phyloP scores from a whole-genome alignment of 2,888 invertebrate genomes.

The Ditula angustiorana region DNA sequence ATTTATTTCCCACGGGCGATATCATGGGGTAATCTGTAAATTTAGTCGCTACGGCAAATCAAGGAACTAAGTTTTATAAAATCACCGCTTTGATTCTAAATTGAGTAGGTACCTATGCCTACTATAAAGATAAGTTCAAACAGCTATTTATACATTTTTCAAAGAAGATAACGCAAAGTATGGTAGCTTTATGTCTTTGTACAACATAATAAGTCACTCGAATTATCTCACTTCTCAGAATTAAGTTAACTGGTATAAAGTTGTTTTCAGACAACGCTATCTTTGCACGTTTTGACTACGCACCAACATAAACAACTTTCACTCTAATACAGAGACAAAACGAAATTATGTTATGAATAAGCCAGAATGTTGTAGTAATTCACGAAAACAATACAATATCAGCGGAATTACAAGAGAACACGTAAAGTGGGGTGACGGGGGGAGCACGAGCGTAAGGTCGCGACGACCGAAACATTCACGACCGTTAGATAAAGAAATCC shows the following conservation, averaged over 20 bases:
- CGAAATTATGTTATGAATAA: conserved; percentile 40
- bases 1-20: conserved; percentile 26
- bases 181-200: neutral
- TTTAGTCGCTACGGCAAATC: conserved; percentile 1
- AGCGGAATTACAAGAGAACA: conserved; percentile 33
- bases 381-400: conserved; percentile 42
- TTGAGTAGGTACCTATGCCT: too few species aligned
- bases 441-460: conserved; percentile 25
- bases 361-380: conserved; percentile 37
- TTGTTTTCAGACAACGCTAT: conserved; percentile 11
- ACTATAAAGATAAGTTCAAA: too few species aligned
- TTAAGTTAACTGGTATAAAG: conserved; percentile 8
- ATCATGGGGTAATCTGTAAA: conserved; percentile 5
- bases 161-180: too few species aligned
- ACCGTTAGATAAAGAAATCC: conserved; percentile 38
- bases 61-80: neutral
- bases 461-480: conserved; percentile 35
- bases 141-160: too few species aligned
- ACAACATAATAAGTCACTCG: neutral
- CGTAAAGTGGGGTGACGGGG: conserved; percentile 25
- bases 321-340: conserved; percentile 35
- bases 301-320: conserved; percentile 29
- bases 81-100: too few species aligned
- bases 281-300: conserved; percentile 2
- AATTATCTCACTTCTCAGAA: neutral